Percentiles rank a stretch among this genome's conserved stretches.
Conservation (phyloP, 1,140 invertebrate genomes). For the Habropoda laboriosa region DNA sequence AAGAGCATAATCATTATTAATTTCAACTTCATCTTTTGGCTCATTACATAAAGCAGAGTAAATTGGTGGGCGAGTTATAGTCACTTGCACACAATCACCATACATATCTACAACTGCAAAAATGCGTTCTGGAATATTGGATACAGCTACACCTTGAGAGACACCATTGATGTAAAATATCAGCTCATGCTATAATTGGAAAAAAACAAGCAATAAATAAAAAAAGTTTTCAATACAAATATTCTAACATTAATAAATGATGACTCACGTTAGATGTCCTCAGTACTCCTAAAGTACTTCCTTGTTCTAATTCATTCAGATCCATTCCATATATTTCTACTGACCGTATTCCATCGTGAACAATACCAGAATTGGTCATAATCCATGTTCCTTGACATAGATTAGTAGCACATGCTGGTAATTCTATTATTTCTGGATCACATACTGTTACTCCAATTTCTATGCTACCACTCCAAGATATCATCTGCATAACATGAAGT, state of each 20-base stretch:
- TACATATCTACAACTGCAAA: slow-evolving; percentile 96
- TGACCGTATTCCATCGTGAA: slow-evolving; percentile 90
- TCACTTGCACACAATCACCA: slow-evolving; percentile 95
- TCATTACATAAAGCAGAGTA: slow-evolving; percentile 47
- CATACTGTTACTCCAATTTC: slow-evolving; percentile 95
- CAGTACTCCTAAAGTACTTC: slow-evolving; percentile 92
- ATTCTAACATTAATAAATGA: neutral
- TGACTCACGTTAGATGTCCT: slow-evolving; percentile 86
- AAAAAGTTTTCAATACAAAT: neutral
- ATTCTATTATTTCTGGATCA: slow-evolving; percentile 90
- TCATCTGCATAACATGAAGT: slow-evolving; percentile 83
- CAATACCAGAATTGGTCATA: slow-evolving; percentile 92
- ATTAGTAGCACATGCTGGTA: slow-evolving; percentile 92
- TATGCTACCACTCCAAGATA: slow-evolving; percentile 94
- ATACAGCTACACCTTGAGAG: slow-evolving; percentile 92
- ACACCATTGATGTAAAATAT: slow-evolving; percentile 95
- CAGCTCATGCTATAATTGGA: slow-evolving; percentile 86
- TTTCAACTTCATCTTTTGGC: slow-evolving; percentile 73
- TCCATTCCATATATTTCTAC: slow-evolving; percentile 93
- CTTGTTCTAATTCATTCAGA: slow-evolving; percentile 91
- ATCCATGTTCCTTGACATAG: slow-evolving; percentile 93
- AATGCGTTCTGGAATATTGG: slow-evolving; percentile 88
- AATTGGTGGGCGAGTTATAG: slow-evolving; percentile 81
- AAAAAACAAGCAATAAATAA: slow-evolving; percentile 40
- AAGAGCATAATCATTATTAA: slow-evolving; percentile 76